Percentiles rank a stretch among this genome's conserved stretches.
These are phyloP conservation scores for Xestia sexstrigata DNA, from an alignment of 2,888 invertebrate species.

Conservation along the genomic window DNA sequence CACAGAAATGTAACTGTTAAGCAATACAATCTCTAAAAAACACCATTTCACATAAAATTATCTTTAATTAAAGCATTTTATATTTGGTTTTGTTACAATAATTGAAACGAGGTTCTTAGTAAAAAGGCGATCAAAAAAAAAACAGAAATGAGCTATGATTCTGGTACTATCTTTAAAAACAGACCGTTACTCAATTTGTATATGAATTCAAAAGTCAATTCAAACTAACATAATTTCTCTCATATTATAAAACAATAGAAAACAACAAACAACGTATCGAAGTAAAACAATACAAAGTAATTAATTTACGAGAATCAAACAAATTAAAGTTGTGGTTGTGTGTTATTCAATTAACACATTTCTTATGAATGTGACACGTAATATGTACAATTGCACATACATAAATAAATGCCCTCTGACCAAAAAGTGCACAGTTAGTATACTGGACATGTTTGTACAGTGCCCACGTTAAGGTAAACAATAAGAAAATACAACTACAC, in stretches of 20 bases:
- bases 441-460: not conserved
- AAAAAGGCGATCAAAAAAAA: not conserved
- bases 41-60: not conserved
- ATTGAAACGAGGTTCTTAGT: not conserved
- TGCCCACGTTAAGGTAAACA: conserved; percentile 1
- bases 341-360: not conserved
- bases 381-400: not conserved
- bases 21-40: not conserved
- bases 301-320: conserved; percentile 12
- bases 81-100: not conserved
- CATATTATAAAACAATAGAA: not conserved
- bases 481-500: not conserved
- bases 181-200: not conserved
- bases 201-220: not conserved
- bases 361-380: conserved; percentile 7
- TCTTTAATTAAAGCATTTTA: not conserved
- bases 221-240: not conserved
- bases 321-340: conserved; percentile 14
- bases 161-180: not conserved
- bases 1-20: not conserved
- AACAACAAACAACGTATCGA: not conserved
- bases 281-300: conserved; percentile 2
- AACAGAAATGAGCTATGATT: not conserved
- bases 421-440: not conserved
- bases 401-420: not conserved